These are phyloP conservation scores for Bagarius yarrelli DNA, from an alignment of 2,113 vertebrate genomes.

Conservation along the genomic window DNA sequence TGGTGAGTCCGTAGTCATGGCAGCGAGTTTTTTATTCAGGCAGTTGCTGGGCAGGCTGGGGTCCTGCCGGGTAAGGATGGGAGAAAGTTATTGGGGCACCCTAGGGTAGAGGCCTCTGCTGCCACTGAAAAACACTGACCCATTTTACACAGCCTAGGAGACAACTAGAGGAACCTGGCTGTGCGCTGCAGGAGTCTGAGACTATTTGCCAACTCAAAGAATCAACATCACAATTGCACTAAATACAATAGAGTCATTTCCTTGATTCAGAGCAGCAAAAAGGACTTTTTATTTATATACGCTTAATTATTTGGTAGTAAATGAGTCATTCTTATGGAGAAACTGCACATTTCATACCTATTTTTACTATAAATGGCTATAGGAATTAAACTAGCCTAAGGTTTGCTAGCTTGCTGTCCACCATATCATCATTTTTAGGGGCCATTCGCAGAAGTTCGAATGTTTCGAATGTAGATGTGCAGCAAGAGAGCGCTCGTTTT, in stretches of 20 bases:
- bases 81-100: constrained; percentile 65
- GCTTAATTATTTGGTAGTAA: neutral
- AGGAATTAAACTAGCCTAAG: neutral
- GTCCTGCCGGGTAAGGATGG: constrained; percentile 70
- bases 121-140: constrained; percentile 61
- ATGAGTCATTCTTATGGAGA: neutral
- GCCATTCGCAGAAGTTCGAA: too few relatives aligned
- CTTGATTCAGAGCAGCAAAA: neutral
- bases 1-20: constrained; percentile 67
- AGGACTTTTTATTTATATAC: neutral
- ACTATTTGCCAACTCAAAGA: constrained; percentile 14
- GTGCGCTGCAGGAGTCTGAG: neutral
- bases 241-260: neutral
- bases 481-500: too few relatives aligned
- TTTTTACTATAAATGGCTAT: too few relatives aligned
- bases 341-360: neutral
- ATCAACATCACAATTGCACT: neutral
- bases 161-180: constrained; percentile 32
- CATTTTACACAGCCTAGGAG: constrained; percentile 62
- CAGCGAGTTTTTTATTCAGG: constrained; percentile 70
- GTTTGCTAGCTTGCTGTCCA: neutral
- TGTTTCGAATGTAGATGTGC: too few relatives aligned
- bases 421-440: neutral
- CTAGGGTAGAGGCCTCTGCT: constrained; percentile 58
- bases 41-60: constrained; percentile 63